phyloP scores from a whole-genome alignment of 1,140 invertebrate species.

The Solen grandis region DNA sequence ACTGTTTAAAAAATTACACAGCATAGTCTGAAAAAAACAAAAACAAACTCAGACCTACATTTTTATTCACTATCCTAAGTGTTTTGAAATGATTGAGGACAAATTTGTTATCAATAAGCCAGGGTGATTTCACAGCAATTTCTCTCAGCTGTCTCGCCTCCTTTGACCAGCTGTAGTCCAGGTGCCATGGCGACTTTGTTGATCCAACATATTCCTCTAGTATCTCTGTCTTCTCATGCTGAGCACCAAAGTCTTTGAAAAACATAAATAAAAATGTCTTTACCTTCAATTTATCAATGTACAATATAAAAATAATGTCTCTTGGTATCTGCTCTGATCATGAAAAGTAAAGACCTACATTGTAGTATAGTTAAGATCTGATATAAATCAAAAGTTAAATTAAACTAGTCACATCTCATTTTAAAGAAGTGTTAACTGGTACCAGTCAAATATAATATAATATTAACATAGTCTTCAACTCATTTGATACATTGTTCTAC shows the following conservation, averaged over 20 bases:
- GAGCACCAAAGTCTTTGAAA: slow-evolving; percentile 73
- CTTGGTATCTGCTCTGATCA: not conserved
- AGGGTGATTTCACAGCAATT: slow-evolving; percentile 77
- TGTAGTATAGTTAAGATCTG: not conserved
- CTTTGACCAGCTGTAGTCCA: slow-evolving; percentile 79
- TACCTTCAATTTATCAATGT: not conserved
- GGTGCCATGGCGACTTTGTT: slow-evolving; percentile 77
- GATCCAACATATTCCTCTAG: slow-evolving; percentile 75
- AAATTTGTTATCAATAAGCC: slow-evolving; percentile 77
- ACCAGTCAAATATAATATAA: too few relatives aligned
- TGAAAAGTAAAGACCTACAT: not conserved
- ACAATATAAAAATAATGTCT: not conserved
- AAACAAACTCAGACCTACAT: too few relatives aligned
- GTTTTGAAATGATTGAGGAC: slow-evolving; percentile 77
- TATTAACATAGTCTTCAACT: too few relatives aligned
- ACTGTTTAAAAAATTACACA: too few relatives aligned
- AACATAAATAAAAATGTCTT: not conserved
- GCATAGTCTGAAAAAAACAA: too few relatives aligned
- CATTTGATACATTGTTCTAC: too few relatives aligned
- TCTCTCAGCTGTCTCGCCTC: slow-evolving; percentile 76
- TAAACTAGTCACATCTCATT: too few relatives aligned
- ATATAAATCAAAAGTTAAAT: too few relatives aligned
- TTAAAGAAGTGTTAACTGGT: too few relatives aligned
- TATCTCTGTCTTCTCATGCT: slow-evolving; percentile 75
- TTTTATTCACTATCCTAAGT: slow-evolving; percentile 75